phyloP scores from a whole-genome alignment of 2,888 invertebrate genomes.

The Calliphora vomitoria region DNA sequence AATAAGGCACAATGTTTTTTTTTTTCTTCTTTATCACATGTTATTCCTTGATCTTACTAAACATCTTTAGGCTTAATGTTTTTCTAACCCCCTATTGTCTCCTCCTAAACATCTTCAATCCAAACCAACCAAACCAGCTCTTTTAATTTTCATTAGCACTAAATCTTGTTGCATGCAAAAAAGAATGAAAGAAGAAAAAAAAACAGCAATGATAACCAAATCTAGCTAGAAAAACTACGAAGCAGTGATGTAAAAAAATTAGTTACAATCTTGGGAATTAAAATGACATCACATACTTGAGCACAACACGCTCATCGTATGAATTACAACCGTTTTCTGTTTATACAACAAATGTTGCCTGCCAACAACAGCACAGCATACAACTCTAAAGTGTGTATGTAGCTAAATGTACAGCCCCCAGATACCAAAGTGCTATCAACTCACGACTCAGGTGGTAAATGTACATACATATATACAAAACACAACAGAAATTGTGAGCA shows the following conservation, averaged over 20 bases:
- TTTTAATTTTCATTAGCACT: constrained; percentile 62
- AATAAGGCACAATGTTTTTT: no score
- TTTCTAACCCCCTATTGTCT: no score
- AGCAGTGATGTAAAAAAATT: constrained; percentile 60
- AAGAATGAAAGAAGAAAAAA: background rate
- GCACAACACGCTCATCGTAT: constrained; percentile 32
- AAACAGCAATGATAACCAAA: constrained; percentile 17
- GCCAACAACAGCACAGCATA: background rate
- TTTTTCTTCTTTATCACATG: no score
- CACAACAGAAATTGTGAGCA: constrained; percentile 22
- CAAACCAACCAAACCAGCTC: background rate
- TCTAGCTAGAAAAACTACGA: background rate
- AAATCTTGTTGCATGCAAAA: constrained; percentile 18
- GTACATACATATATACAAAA: constrained; percentile 33
- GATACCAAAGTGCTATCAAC: constrained; percentile 45
- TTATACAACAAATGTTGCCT: background rate
- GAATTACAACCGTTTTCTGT: constrained; percentile 31
- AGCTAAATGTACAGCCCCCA: constrained; percentile 52
- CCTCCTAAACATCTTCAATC: background rate
- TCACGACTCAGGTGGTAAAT: constrained; percentile 62
- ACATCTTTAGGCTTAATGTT: background rate
- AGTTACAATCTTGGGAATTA: constrained; percentile 67
- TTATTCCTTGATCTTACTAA: background rate
- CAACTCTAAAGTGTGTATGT: background rate
- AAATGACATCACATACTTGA: constrained; percentile 60